Evolutionary conservation across 2,797 vertebrate species (phyloP).

Genomic region (Anomalospiza imberbis): DNA sequence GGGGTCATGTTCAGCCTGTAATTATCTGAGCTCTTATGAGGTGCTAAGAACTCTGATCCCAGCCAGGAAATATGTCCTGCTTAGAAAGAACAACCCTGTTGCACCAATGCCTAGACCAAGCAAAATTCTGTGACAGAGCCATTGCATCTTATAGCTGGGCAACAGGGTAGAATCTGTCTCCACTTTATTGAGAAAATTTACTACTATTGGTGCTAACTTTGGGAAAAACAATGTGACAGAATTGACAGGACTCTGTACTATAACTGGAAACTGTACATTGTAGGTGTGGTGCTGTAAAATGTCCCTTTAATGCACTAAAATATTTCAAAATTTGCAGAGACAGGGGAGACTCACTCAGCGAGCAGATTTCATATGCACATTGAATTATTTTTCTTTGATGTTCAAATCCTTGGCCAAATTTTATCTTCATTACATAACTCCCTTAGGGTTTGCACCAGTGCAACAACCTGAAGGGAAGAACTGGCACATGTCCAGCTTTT

Average conservation of each 20-base stretch:
- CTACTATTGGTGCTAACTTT: neutral
- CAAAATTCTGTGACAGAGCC: neutral
- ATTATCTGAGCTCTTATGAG: neutral
- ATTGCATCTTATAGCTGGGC: neutral
- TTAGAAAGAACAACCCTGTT: neutral
- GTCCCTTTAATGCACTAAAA: neutral
- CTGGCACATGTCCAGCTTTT: neutral
- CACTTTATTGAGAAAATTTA: neutral
- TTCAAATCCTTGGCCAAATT: neutral
- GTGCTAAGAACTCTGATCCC: neutral
- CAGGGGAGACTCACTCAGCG: neutral
- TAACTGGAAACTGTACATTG: neutral
- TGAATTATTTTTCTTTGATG: neutral
- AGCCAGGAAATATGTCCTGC: neutral
- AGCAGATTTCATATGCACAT: neutral
- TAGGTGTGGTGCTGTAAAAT: neutral
- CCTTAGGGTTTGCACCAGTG: neutral
- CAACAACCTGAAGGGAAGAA: neutral
- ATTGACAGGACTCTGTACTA: neutral
- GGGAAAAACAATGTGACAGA: neutral
- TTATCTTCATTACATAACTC: constrained; percentile 8
- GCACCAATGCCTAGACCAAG: neutral
- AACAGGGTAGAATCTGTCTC: neutral
- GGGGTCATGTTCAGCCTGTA: neutral
- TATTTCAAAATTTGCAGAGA: neutral